These are phyloP conservation scores for Torymus aiolomorphi DNA, from an alignment of 2,888 invertebrate species.

Conservation along the genomic window DNA sequence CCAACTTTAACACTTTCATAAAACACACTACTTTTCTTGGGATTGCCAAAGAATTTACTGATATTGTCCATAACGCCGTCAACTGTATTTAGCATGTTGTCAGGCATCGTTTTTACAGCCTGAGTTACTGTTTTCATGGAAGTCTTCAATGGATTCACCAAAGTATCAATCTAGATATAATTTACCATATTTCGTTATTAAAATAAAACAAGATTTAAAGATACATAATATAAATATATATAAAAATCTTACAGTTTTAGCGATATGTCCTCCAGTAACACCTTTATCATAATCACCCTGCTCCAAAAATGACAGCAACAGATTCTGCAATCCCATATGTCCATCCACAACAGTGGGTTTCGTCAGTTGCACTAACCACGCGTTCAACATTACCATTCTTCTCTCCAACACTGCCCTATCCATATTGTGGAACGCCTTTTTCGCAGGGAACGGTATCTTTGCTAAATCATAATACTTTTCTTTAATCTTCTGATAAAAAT, in stretches of 20 bases:
- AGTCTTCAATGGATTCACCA: constrained; percentile 88
- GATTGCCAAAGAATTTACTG: constrained; percentile 83
- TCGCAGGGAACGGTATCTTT: constrained; percentile 90
- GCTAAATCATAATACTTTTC: constrained; percentile 89
- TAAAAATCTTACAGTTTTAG: constrained; percentile 77
- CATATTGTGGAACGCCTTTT: constrained; percentile 95
- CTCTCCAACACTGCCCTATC: constrained; percentile 89
- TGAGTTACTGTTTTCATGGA: constrained; percentile 86
- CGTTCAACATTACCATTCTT: constrained; percentile 88
- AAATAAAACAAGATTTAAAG: background rate
- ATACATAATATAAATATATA: constrained; percentile 60
- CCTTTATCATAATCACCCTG: constrained; percentile 84
- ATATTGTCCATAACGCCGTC: constrained; percentile 90
- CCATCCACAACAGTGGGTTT: constrained; percentile 79
- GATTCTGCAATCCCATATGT: constrained; percentile 80
- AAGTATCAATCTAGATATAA: constrained; percentile 80
- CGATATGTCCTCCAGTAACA: constrained; percentile 79
- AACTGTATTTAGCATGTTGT: constrained; percentile 89
- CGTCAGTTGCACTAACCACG: constrained; percentile 85
- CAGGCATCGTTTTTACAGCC: constrained; percentile 91
- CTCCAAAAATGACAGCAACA: constrained; percentile 82
- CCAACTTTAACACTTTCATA: constrained; percentile 77
- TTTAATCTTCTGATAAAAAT: constrained; percentile 88
- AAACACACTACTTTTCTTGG: constrained; percentile 75
- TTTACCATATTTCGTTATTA: background rate